Base-by-base conservation (phyloP, 2,113 vertebrate species). In the Pelmatolapia mariae region DNA sequence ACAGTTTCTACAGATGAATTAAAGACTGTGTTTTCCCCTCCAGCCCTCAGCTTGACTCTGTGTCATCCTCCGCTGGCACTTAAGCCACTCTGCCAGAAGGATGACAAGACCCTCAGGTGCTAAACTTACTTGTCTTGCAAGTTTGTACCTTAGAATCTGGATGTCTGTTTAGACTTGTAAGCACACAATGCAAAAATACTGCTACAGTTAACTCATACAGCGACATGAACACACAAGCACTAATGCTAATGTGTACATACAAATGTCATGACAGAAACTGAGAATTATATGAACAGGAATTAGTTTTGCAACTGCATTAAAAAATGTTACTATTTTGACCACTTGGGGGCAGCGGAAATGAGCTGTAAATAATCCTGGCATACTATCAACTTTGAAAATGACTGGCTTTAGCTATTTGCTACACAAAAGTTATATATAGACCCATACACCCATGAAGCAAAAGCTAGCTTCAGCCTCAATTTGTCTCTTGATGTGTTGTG, bases 1-100 rank as follows among this genome's bases (percentile, higher is more conserved):
- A 22, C 13, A 10, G 8, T 56, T 33, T 89, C 78, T 19, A 71
- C 81, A 80, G 82, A 66, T 90, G 81, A 86, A 88, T 83, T 84
- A 18, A 84, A 84, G 56, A 81, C 68, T 43, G 43, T 66, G 63
- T 86, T 91, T 87, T 61, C 31, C 85, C 86, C 87, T 87, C 80
- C 36, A 86, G 87, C 80, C 80, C 63, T 66, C 8, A 57, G 71
- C 79, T 76, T 82, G 63, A 53, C 68, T 86, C 38, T 76, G 73
- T 88, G 66, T 88, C 84, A 85, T 53, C 63, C 18, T 82, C 63
- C 24, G 3, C 81, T 52, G 76, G 83, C 5, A 18, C 86, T 73
- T 43, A 59, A 52, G 40, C 68, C 59, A 82, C 80, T 81, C 68
- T 84, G 85, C 87, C 83, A 56, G 53, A 71, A 59, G 88, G 84